Evolutionary conservation across 2,888 invertebrate genomes (phyloP), one percentile per base, ranked within the genome.

Genomic region (Euclidia mi): DNA sequence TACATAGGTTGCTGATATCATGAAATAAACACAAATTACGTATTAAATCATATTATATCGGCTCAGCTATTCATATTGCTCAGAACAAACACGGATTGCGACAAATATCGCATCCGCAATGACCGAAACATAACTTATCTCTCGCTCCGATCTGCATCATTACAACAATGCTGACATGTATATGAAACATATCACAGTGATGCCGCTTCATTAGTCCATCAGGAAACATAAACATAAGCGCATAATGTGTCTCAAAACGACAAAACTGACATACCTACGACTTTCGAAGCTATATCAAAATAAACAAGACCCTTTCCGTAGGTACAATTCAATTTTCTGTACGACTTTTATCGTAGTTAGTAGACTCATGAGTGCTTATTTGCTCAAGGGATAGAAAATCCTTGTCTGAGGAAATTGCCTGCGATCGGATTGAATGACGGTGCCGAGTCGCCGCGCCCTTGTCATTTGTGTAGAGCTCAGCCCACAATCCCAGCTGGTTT

Each of bases 311-410:
- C 75, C 73, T 79, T 78, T 76, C 71, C 72, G 68, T 71, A 75
- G 82, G 84, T 84, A 85, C 83, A 85, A 88, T 89, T 87, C 89
- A 88, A 88, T 90, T 88, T 88, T 82, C 84, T 81, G 75, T 81
- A 82, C 81, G 83, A 81, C 79, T 85, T 82, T 76, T 77, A 79
- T 81, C 82, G 80, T 78, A 82, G 80, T 84, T 81, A 79, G 76
- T 77, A 76, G 79, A 82, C 83, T 88, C 85, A 84, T 87, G 84
- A 87, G 86, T 84, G 85, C 85, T 84, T 87, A 88, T 89, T 90
- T 89, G 87, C 84, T 86, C 85, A 84, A 84, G 81, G 82, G 85
- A 88, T 85, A 83, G 83, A 85, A 85, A 88, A 88, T 87, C 84
- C 79, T 87, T 81, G 85, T 85, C 83, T 79, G 82, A 82, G 84